phyloP scores from a whole-genome alignment of 2,888 invertebrate genomes.

The Polydrusus tereticollis region DNA sequence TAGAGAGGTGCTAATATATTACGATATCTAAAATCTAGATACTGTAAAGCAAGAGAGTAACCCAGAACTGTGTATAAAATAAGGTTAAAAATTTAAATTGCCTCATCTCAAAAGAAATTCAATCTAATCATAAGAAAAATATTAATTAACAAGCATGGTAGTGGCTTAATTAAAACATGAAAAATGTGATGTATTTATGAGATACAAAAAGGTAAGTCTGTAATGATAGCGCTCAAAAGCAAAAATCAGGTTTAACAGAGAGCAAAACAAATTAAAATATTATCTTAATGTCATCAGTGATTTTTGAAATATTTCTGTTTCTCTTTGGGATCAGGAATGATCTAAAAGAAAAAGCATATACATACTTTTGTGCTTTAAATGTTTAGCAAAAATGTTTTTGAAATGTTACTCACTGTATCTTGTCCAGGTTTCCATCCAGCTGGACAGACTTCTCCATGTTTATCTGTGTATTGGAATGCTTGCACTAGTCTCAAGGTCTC shows the following conservation, averaged over 20 bases:
- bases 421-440: conserved; percentile 96
- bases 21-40: no score
- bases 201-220: not conserved
- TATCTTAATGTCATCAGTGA: conserved; percentile 60
- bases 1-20: no score
- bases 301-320: conserved; percentile 87
- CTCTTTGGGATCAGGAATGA: conserved; percentile 84
- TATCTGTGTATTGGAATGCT: conserved; percentile 94
- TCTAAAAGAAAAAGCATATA: conserved; percentile 71
- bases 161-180: not conserved
- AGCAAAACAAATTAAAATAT: not conserved
- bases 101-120: no score
- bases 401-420: conserved; percentile 79
- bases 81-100: no score
- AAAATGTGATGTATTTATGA: conserved; percentile 2
- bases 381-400: not conserved
- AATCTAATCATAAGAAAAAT: not conserved
- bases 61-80: no score
- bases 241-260: not conserved
- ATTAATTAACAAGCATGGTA: not conserved
- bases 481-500: conserved; percentile 94
- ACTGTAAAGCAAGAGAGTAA: no score
- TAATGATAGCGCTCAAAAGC: not conserved
- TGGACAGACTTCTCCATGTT: conserved; percentile 95
- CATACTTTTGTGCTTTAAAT: not conserved